Evolutionary conservation across 2,888 invertebrate genomes (phyloP).

Genomic region (Agrotis exclamationis): DNA sequence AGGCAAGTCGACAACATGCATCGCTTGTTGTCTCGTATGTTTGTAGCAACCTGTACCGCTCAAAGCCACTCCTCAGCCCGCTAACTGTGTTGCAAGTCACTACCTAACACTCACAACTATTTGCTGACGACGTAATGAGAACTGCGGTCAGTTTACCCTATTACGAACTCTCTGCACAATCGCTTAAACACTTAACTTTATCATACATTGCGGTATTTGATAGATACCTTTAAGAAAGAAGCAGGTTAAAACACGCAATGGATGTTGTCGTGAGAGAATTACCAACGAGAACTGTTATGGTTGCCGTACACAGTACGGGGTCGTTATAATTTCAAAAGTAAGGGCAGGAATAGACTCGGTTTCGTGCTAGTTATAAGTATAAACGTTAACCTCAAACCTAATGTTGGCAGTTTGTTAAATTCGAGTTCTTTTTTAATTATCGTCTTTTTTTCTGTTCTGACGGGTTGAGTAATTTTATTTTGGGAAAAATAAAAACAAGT

Average conservation of each 20-base stretch:
- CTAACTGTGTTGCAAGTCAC: background rate
- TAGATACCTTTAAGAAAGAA: accelerated
- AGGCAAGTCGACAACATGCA: background rate
- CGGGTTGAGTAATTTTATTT: constrained; percentile 52
- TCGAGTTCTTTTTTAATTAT: constrained; percentile 44
- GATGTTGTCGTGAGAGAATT: background rate
- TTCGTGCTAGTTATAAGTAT: constrained; percentile 65
- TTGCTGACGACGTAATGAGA: constrained; percentile 62
- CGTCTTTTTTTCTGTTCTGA: constrained; percentile 30
- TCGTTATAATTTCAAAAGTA: constrained; percentile 71
- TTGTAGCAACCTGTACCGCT: background rate
- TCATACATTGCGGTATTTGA: constrained; percentile 26
- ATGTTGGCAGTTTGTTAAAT: constrained; percentile 57
- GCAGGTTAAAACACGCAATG: constrained; percentile 11
- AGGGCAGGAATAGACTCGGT: constrained; percentile 58
- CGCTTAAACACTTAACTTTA: background rate
- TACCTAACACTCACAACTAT: constrained; percentile 54
- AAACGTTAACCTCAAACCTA: constrained; percentile 59
- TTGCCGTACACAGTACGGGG: constrained; percentile 31
- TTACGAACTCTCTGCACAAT: background rate
- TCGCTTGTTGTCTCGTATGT: background rate
- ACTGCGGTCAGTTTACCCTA: constrained; percentile 54
- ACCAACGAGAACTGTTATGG: background rate
- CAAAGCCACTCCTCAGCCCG: background rate
- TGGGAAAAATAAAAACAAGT: constrained; percentile 23